Base-by-base conservation (phyloP, 2,113 vertebrate genomes). In the Carlito syrichta region DNA sequence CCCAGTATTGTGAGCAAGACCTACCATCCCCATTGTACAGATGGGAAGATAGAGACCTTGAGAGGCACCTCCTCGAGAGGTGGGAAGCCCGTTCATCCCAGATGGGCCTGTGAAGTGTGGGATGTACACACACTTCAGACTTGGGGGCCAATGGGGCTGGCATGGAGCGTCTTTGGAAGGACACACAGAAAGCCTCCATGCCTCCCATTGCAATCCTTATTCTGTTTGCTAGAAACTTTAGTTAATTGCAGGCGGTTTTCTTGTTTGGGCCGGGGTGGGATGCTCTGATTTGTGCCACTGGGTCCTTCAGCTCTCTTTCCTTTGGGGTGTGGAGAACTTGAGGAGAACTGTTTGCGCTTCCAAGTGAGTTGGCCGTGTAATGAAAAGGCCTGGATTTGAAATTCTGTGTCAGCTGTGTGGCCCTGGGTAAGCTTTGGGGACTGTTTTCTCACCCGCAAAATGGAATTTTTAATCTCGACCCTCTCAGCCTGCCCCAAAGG, bases 401-500 rank as follows among this genome's bases (percentile, higher is more conserved):
- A 48, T 96, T 40, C 76, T 14, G 6, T 76, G 50, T 45, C 50
- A 27, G 38, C 38, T 43, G 27, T 0, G 0, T 78, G 85, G 43
- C 32, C 63, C 45, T 60, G 58, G 68, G 48, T 32, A 58, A 90
- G 30, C 13, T 88, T 43, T n/a, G 43, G 35, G 83, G n/a, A 8
- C n/a, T 96, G 50, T 63, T 48, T 95, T 52, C 92, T 95, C 69
- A 76, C 83, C 48, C 74, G 73, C 78, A 69, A 82, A 94, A 52
- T 78, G 82, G 60, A 54, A 22, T 95, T 92, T 87, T 81, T 54
- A 43, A 43, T 52, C 40, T 56, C 2, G 14, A 8, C 22, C n/a
- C 38, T 60, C 52, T 54, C 38, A 79, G 45, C 12, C 63, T 86
- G 20, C 50, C 11, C 45, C 1, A 2, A 20, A 52, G 71, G 85